A percentile compares a stretch with the other conserved stretches of the same genome.
Evolutionary conservation across 1,140 invertebrate genomes (phyloP).

Genomic region (Zaprionus inermis): DNA sequence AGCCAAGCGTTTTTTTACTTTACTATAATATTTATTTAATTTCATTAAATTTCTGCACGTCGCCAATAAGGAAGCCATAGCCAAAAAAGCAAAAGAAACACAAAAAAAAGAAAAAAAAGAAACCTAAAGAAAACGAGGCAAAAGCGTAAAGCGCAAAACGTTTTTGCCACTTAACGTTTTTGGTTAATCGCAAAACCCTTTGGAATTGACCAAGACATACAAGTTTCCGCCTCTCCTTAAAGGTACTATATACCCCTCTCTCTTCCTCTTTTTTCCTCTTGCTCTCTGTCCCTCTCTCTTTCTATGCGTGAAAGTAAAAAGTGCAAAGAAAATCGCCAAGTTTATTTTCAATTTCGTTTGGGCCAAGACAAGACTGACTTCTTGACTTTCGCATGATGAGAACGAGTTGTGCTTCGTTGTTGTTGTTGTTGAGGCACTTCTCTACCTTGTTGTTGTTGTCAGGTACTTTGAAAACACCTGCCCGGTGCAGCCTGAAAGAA

Average conservation of each 20-base stretch:
- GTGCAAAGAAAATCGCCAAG: conserved; percentile 34
- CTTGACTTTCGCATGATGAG: conserved; percentile 52
- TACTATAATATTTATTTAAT: conserved; percentile 79
- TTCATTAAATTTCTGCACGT: conserved; percentile 79
- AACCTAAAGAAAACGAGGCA: neutral
- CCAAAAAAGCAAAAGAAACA: conserved; percentile 36
- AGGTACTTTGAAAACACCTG: conserved; percentile 71
- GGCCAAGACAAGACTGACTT: conserved; percentile 40
- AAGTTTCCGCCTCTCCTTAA: conserved; percentile 31
- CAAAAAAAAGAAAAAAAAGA: neutral
- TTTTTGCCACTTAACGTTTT: conserved; percentile 69
- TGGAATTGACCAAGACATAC: conserved; percentile 46
- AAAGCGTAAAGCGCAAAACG: conserved; percentile 33
- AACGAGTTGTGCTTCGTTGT: conserved; percentile 39
- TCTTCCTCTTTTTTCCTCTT: neutral
- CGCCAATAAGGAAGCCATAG: conserved; percentile 72
- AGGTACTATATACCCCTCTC: neutral
- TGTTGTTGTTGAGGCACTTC: neutral
- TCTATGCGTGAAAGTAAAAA: conserved; percentile 73
- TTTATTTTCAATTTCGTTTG: conserved; percentile 71
- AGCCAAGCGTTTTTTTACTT: conserved; percentile 36
- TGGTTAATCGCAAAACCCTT: conserved; percentile 34
- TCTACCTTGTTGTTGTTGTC: conserved; percentile 13
- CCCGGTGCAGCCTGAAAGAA: conserved; percentile 37
- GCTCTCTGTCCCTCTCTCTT: neutral